These are phyloP conservation scores for Clistopyga incitator DNA, from an alignment of 2,888 invertebrate genomes.

Conservation along the genomic window DNA sequence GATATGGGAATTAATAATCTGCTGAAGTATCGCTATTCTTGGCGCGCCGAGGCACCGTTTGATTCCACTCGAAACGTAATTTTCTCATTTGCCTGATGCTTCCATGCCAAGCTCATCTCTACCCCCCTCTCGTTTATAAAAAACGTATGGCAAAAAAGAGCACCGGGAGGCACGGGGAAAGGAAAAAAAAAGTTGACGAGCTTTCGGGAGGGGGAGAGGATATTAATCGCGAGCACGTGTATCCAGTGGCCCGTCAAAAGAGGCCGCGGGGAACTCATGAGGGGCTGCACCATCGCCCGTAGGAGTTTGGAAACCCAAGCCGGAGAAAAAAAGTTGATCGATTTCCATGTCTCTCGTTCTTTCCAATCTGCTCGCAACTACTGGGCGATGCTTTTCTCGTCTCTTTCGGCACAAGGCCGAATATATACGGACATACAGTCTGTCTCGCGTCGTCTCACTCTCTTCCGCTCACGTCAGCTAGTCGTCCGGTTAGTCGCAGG, in stretches of 20 bases:
- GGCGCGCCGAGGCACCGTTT: not conserved
- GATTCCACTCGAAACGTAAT: slow-evolving; percentile 17
- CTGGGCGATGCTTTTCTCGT: slow-evolving; percentile 39
- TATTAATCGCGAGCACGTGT: slow-evolving; percentile 51
- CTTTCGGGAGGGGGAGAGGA: slow-evolving; percentile 38
- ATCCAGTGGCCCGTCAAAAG: slow-evolving; percentile 52
- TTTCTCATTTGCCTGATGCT: slow-evolving; percentile 9
- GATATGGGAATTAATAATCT: not conserved
- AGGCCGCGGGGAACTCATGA: slow-evolving; percentile 30
- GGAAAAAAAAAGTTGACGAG: slow-evolving; percentile 56
- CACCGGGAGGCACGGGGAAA: slow-evolving; percentile 18
- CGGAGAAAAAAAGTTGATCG: slow-evolving; percentile 50
- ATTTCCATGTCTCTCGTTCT: slow-evolving; percentile 47
- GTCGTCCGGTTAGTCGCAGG: slow-evolving; percentile 32
- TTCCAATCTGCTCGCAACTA: slow-evolving; percentile 43
- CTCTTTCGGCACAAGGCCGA: slow-evolving; percentile 14
- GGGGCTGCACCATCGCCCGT: not conserved
- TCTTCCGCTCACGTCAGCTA: slow-evolving; percentile 14
- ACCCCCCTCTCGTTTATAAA: slow-evolving; percentile 27
- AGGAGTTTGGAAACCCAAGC: slow-evolving; percentile 16
- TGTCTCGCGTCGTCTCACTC: slow-evolving; percentile 25
- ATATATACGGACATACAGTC: not conserved
- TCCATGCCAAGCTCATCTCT: slow-evolving; percentile 16
- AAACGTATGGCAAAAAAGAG: slow-evolving; percentile 6
- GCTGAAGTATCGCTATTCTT: not conserved